Evolutionary conservation across 2,888 invertebrate species (phyloP).

Genomic region (Yponomeuta evonymella): DNA sequence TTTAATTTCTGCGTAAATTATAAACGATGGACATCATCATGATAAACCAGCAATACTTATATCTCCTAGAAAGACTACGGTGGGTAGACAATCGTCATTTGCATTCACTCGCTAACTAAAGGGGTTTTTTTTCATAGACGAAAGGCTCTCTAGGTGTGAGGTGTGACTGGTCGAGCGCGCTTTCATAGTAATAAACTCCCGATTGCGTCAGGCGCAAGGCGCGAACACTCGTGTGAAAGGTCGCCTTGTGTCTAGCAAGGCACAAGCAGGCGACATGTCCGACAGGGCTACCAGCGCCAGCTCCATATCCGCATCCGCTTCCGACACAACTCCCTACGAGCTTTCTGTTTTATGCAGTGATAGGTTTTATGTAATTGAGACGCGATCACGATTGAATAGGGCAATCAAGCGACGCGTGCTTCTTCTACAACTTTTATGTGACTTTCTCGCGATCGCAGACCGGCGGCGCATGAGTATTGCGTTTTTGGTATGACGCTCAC

Average conservation of each 20-base stretch:
- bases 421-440: conserved; percentile 15
- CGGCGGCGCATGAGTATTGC: background rate
- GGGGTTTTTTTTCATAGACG: background rate
- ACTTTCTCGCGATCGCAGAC: conserved; percentile 5
- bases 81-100: no score
- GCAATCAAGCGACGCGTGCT: conserved; percentile 22
- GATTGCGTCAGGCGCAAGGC: conserved; percentile 23
- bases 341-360: conserved; percentile 39
- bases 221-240: conserved; percentile 38
- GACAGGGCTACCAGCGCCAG: conserved; percentile 53
- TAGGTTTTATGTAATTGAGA: conserved; percentile 42
- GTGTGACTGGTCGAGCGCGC: no score
- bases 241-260: conserved; percentile 47
- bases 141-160: no score
- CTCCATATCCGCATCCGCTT: conserved; percentile 63
- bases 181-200: background rate
- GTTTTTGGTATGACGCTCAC: background rate
- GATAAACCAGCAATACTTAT: no score
- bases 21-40: no score
- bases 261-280: conserved; percentile 54
- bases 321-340: conserved; percentile 49
- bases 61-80: no score
- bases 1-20: no score
- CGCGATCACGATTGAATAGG: conserved; percentile 9
- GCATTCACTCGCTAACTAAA: no score